Evolutionary conservation across 1,140 invertebrate species (phyloP), one percentile per base, ranked within the genome.

Genomic region (Ruditapes philippinarum): DNA sequence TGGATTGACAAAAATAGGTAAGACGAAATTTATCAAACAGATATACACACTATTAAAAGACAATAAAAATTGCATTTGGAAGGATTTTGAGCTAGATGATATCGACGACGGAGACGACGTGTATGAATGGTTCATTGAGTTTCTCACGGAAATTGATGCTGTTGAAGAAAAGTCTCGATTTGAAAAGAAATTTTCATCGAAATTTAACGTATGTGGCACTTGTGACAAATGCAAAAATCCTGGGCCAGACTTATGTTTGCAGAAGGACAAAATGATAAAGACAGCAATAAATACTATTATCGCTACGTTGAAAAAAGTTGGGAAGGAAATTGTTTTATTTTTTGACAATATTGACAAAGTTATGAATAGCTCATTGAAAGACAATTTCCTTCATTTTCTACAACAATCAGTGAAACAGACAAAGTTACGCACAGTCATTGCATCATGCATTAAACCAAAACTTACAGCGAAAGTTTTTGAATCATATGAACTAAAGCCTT

Each of bases 271-370:
- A 0, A 4, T 22, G 17, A 1, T 78, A 17, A 11, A 78, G 28
- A 51, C 2, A 5, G 49, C 74, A 33, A 25, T 78, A 5, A 33
- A 33, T 33, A 14, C 28, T 7, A 54, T 78, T 19, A 78, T 78
- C 4, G 45, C 28, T 1, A 7, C 4, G 5, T 11, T 78, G 28
- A 33, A 54, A 4, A 36, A 54, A 31, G 33, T 11, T 78, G n/a
- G 36, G 2, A 36, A 36, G 3, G 28, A 54, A 36, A 33, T 19
- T n/a, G 25, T 78, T 22, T 28, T 78, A 14, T 51, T 78, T 22
- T n/a, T 78, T 0, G 74, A 78, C 38, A 78, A 78, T 54, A 40
- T 78, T 1, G 74, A 78, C 33, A 78, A 33, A 33, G 9, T 78
- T 11, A 78, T 78, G 65, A 17, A 38, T 19, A 70, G 65, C 28